Evolutionary conservation across 2,888 invertebrate genomes (phyloP), one percentile per base, ranked within the genome.

Genomic region (Habroteleia sp.): DNA sequence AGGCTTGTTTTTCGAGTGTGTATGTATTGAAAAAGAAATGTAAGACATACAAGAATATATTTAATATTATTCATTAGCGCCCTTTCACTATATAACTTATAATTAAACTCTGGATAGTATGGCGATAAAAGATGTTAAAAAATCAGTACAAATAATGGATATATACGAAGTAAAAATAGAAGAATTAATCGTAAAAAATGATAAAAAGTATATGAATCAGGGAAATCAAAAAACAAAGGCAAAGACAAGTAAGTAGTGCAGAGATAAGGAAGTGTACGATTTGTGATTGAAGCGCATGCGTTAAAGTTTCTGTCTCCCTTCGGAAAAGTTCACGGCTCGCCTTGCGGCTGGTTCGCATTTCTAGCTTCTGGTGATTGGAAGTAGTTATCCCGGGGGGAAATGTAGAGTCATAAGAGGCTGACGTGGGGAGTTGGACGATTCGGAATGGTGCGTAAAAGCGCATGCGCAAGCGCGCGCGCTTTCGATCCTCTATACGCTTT

Each of bases 351-450:
- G 46, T 65, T 62, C 65, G 80, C 79, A 79, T 80, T 85, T 84
- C 85, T 84, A 85, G 87, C 88, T 88, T 80, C 86, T 85, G 87
- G 88, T 87, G 88, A 88, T 88, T 88, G 88, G 88, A 86, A 88
- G 87, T 86, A 86, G 85, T 84, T 84, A 86, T 86, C 85, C 83
- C 39, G 23, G 52, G 46, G 52, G 44, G 37, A 42, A 33, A 20
- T 11, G 39, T 4, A 1, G 16, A 31, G 17, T 35, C 31, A 14
- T 16, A 8, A 20, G 14, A 16, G 58, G 58, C 27, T 3, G 16
- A 7, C 13, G 48, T 8, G 46, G 16, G 25, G 8, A 14, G 41
- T 8, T 82, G 87, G 83, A 81, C 81, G 82, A 82, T 81, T 27
- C 80, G 77, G 79, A 76, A 80, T 71, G 78, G 71, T 66, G 73